Base-by-base conservation (phyloP, 2,113 vertebrate genomes). In the Myotis davidii region DNA sequence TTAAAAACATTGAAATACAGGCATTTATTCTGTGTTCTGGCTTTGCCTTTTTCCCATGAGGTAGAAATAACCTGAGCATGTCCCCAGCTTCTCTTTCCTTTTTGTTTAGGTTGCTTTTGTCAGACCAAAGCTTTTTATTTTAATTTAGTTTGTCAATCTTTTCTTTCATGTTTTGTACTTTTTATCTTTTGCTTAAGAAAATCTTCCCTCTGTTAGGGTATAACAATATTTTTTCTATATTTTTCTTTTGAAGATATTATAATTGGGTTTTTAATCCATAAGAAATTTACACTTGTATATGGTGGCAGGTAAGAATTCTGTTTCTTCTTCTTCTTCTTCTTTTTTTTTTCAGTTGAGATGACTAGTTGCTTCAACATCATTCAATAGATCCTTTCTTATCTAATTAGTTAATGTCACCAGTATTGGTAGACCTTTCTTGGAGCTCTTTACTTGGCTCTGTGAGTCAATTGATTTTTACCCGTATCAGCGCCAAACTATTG, bases 121-220 rank as follows among this genome's bases (percentile, higher is more conserved):
- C 11, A 65, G 16, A 64, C 39, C 85, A 87, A 18, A 54, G 1
- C 0, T n/a, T 92, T 91, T 52, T 59, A 79, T 59, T 59, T 74
- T 64, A 70, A 67, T 90, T 69, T 65, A 72, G 8, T 90, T 74
- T 73, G 23, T 82, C 34, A 27, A 0, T 82, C 27, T 93, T 94
- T 81, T 52, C 29, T 94, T 89, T 88, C 9, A 61, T 69, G 9
- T 48, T 89, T 96, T 81, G 0, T 29, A 18, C 5, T 42, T 91
- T 94, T 88, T 83, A 78, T 86, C 37, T 50, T 83, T 83, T 54
- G 29, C 7, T 91, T 81, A 94, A 90, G n/a, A 61, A 91, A 90
- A 78, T 45, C 3, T 90, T 94, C 12, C 17, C 34, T 64, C 6
- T 85, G 27, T 83, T 61, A 52, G 12, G 29, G 74, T 85, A 29